Conservation (phyloP, 1,140 invertebrate genomes). For the Wasmannia auropunctata region DNA sequence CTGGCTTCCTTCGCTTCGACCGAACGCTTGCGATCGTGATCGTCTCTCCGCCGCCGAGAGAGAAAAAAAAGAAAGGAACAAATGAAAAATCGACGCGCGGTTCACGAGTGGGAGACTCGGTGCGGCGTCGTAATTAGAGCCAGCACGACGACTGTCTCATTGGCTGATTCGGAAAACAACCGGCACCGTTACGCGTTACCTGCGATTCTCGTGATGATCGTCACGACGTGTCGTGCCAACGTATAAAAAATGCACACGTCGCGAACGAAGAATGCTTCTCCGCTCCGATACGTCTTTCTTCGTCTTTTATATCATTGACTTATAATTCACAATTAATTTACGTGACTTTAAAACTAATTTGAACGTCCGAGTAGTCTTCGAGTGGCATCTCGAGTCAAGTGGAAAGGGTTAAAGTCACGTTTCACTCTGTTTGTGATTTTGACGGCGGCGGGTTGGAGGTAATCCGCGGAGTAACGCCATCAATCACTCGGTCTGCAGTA, state of each 20-base stretch:
- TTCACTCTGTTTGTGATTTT: constrained; percentile 15
- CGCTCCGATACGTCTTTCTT: background rate
- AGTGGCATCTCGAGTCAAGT: background rate
- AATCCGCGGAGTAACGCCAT: constrained; percentile 35
- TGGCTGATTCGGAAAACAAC: constrained; percentile 61
- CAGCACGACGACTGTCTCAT: constrained; percentile 24
- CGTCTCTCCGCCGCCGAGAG: background rate
- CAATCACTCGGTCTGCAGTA: background rate
- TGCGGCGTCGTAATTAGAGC: constrained; percentile 25
- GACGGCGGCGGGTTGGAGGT: constrained; percentile 14
- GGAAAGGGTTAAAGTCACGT: constrained; percentile 3
- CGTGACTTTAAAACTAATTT: constrained; percentile 5
- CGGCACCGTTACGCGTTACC: constrained; percentile 64
- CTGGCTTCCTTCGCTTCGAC: constrained; percentile 35
- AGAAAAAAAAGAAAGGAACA: background rate
- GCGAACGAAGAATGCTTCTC: background rate
- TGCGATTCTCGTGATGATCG: constrained; percentile 21
- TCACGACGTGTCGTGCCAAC: background rate
- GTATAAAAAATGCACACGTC: background rate
- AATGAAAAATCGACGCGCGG: constrained; percentile 25
- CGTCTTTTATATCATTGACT: background rate
- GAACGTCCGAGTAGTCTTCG: background rate
- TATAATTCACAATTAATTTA: constrained; percentile 1
- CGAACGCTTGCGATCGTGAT: constrained; percentile 49
- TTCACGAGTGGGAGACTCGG: constrained; percentile 6